Evolutionary conservation across 2,888 invertebrate species (phyloP), one percentile per base, ranked within the genome.

Genomic region (Synanthedon myopaeformis): DNA sequence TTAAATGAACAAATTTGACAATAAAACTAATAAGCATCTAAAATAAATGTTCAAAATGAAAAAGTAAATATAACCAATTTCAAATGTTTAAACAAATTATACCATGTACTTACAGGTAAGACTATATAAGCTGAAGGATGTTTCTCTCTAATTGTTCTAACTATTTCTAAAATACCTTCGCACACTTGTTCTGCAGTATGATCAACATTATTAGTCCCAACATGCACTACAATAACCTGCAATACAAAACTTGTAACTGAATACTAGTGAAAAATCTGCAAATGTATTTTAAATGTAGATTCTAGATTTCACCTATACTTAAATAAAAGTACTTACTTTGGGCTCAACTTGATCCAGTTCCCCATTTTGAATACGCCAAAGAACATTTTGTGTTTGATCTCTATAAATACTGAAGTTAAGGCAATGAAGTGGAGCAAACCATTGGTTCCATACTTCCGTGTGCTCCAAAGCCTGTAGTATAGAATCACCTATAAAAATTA

Each of bases 401-500:
- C 92, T 93, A 63, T 95, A 93, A 69, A 97, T 94, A 65, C 96
- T 96, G 83, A 96, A 95, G 80, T 97, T 97, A 63, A 97, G 90
- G 74, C 95, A 94, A 79, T 97, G 97, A 74, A 97, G 89, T 1
- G 96, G 97, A 55, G 94, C 96, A 89, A 96, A 96, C 86, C 94
- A 91, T 67, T 94, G 93, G 72, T 94, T 93, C 96, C 96, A 97
- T 52, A 95, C 91, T 82, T 94, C 93, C 14, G 94, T 93, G 65
- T 94, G 93, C 69, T 93, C 92, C 65, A 97, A 81, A 51, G 94
- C 92, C 80, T 94, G 93, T 56, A 97, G 87, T 61, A 96, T 91
- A 51, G 96, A 96, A 81, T 97, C 97, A 1, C 97, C 97, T 59
- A 97, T 91, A 67, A 97, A 95, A 63, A 97, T 91, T 41, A 97